Evolutionary conservation across 2,113 vertebrate species (phyloP).

Genomic region (Pagrus major): DNA sequence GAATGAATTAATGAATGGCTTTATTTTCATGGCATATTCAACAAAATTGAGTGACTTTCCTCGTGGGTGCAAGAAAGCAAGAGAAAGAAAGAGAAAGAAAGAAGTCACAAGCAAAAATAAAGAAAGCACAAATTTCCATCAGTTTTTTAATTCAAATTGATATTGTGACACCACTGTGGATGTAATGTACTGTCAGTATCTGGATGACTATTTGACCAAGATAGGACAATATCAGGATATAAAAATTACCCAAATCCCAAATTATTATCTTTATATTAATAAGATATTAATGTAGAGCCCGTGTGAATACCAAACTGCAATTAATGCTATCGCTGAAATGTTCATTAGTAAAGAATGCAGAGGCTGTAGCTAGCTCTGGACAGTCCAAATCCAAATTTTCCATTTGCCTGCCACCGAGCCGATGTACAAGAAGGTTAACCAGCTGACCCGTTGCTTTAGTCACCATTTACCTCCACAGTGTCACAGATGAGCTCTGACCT

Average conservation of each 20-base stretch:
- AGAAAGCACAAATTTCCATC: no score
- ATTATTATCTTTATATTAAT: no score
- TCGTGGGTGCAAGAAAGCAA: no score
- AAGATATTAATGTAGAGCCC: neutral
- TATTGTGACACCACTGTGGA: no score
- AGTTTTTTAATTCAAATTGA: no score
- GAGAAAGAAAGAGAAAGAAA: no score
- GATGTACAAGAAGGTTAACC: neutral
- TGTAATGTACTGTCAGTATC: neutral
- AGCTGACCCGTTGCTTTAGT: neutral
- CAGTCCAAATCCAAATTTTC: neutral
- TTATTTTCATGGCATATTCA: no score
- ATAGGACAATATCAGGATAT: neutral
- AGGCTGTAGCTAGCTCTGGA: neutral
- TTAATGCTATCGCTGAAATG: neutral
- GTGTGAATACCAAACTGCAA: neutral
- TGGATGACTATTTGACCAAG: neutral
- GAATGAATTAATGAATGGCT: no score
- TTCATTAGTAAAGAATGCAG: neutral
- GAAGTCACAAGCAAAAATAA: no score
- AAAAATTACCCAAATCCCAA: neutral
- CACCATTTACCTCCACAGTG: neutral
- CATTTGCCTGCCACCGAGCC: neutral
- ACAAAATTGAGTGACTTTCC: no score
- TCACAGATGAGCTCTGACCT: slow-evolving; percentile 16